Evolutionary conservation across 2,888 invertebrate species (phyloP), one percentile per base, ranked within the genome.

Genomic region (Pollenia angustigena): DNA sequence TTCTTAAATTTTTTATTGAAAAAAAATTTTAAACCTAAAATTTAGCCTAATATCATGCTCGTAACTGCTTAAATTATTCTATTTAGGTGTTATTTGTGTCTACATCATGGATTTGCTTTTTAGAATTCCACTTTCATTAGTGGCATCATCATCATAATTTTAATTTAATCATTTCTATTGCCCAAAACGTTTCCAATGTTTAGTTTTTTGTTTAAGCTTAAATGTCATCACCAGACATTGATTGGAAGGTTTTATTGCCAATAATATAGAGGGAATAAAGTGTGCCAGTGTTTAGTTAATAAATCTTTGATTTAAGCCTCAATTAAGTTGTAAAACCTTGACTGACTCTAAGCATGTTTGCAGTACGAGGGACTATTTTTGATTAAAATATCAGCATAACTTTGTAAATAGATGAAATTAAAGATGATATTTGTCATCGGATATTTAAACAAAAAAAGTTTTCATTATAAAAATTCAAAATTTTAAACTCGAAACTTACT

Each of bases 81-180:
- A 52, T 81, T 66, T 40, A 54, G 16, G 48, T 42, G 42, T 68
- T 46, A 68, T 60, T 54, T 23, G 23, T 50, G 12, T 42, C n/a
- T 72, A 14, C 14, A 23, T 18, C 40, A 72, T 62, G 58, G 74
- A 46, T 48, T 69, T 75, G 75, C 14, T 2, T 46, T 42, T 40
- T 16, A 60, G 81, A 69, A 64, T 52, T 64, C 40, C 62, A 75
- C 32, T 81, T 78, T 64, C 71, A 78, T 81, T 81, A 78, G 44
- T 71, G 44, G 44, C 58, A 52, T 68, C 52, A 74, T 78, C 66
- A 84, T 48, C 64, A 78, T 56, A 50, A 68, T 71, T 62, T 56
- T 6, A 60, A 75, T 8, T 60, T 69, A 72, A 18, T 14, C 23
- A 64, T 48, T 50, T 54, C 23, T 46, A 23, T 11, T 56, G 1